A percentile compares a stretch with the other conserved stretches of the same genome.
phyloP scores from a whole-genome alignment of 2,113 vertebrate species.

The Lampris incognitus region DNA sequence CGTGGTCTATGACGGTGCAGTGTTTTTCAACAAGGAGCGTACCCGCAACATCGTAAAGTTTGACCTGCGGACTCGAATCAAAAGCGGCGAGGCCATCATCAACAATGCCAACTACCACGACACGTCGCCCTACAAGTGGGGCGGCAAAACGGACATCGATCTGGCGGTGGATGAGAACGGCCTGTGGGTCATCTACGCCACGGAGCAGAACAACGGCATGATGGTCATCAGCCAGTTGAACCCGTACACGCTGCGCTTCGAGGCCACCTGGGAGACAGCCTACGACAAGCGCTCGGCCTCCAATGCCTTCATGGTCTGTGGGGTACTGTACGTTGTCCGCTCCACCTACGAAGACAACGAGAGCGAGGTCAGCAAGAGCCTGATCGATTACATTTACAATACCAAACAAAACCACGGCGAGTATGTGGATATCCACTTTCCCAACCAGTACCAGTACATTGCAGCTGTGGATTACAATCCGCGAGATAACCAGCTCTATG shows the following conservation, averaged over 20 bases:
- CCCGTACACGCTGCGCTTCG: slow-evolving; percentile 97
- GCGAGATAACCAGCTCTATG: slow-evolving; percentile 97
- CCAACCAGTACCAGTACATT: slow-evolving; percentile 99
- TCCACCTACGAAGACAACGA: slow-evolving; percentile 99
- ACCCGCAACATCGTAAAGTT: slow-evolving; percentile 99
- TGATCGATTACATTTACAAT: slow-evolving; percentile 97
- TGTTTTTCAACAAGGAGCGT: slow-evolving; percentile 99
- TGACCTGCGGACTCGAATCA: slow-evolving; percentile 98
- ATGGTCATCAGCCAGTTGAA: slow-evolving; percentile 98
- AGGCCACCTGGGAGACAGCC: slow-evolving; percentile 95
- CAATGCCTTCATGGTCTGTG: slow-evolving; percentile 98
- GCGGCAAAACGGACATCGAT: slow-evolving; percentile 98
- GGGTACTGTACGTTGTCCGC: slow-evolving; percentile 95
- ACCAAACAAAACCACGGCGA: slow-evolving; percentile 92
- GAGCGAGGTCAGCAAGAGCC: slow-evolving; percentile 94
- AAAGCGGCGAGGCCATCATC: slow-evolving; percentile 99
- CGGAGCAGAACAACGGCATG: slow-evolving; percentile 99
- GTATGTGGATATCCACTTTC: slow-evolving; percentile 95
- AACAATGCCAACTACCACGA: slow-evolving; percentile 99
- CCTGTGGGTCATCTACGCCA: slow-evolving; percentile 98
- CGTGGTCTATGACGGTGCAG: slow-evolving; percentile 97
- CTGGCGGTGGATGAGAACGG: slow-evolving; percentile 97
- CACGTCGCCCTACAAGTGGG: slow-evolving; percentile 98
- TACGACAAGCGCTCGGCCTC: slow-evolving; percentile 98
- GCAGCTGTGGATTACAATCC: slow-evolving; percentile 99